Conservation (phyloP, 2,888 invertebrate species). For the Brassicogethes aeneus region DNA sequence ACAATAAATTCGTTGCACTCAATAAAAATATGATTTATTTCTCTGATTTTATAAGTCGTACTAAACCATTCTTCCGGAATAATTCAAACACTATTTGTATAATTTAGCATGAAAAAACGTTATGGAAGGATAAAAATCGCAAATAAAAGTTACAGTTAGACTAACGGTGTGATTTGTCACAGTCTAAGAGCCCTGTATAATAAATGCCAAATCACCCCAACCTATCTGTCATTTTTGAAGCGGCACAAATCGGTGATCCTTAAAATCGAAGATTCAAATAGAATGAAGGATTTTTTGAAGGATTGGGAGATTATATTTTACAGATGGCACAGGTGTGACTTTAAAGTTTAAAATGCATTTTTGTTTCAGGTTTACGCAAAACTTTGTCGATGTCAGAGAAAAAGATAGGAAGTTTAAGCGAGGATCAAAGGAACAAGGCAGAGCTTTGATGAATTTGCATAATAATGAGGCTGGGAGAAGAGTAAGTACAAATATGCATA, state of each 20-base stretch:
- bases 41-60: too few relatives aligned
- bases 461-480: conserved; percentile 97
- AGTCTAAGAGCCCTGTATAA: conserved; percentile 23
- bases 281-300: background rate
- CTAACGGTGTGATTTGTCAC: conserved; percentile 19
- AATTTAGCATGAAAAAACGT: background rate
- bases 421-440: conserved; percentile 73
- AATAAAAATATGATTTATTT: too few relatives aligned
- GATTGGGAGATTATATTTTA: background rate
- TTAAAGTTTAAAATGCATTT: too few relatives aligned
- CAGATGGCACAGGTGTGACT: background rate
- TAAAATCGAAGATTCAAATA: too few relatives aligned
- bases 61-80: too few relatives aligned
- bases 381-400: conserved; percentile 90
- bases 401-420: conserved; percentile 77
- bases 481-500: too few relatives aligned
- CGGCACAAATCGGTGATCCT: conserved; percentile 36
- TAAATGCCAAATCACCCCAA: conserved; percentile 34
- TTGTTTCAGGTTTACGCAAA: conserved; percentile 73
- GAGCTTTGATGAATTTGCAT: conserved; percentile 92
- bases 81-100: too few relatives aligned
- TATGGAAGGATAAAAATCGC: background rate
- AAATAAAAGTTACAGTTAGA: background rate
- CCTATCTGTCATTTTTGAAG: conserved; percentile 30
- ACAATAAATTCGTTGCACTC: too few relatives aligned